Evolutionary conservation across 2,797 vertebrate genomes (phyloP), one percentile per base, ranked within the genome.

Genomic region (Brachymystax lenok): DNA sequence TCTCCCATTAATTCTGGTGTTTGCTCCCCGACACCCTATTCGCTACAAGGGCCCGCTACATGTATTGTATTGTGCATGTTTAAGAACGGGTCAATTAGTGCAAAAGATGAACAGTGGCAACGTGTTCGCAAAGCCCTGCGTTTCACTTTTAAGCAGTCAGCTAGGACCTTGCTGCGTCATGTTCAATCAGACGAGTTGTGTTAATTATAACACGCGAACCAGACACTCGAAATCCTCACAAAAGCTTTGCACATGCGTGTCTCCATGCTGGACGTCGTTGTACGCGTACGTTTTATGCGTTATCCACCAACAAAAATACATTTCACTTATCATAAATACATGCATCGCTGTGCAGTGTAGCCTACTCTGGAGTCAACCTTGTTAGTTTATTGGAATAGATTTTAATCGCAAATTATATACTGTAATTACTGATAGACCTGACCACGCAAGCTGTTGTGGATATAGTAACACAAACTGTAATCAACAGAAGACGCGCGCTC

Each of bases 1-100:
- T 92, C 84, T 85, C 24, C 24, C 40, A 59, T 89, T 92, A 92
- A 92, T 93, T 85, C 88, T 84, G 88, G 88, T 83, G 89, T 92
- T 92, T 91, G 90, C 83, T 82, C 87, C 84, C 79, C 84, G 85
- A 91, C 90, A 91, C 90, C 88, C 85, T 79, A 88, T 84, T 86
- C 79, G 86, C 86, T 69, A 81, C 78, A 82, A 87, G 88, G 85
- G 86, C 82, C 85, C 90, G 89, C 85, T 85, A 84, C 90, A 89
- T 92, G 88, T 86, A 87, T 85, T 87, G 88, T 87, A 82, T 91
- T 89, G 91, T 90, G 88, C 82, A 78, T 89, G 81, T 91, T 93
- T 91, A 90, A 86, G 86, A 86, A 90, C 90, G 89, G 90, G 91
- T 93, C 90, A 93, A 82, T 87, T 92, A 21, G 80, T 88, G 81